These are phyloP conservation scores for Himalopsyche kuldschensis DNA, from an alignment of 2,888 invertebrate species.

Conservation along the genomic window DNA sequence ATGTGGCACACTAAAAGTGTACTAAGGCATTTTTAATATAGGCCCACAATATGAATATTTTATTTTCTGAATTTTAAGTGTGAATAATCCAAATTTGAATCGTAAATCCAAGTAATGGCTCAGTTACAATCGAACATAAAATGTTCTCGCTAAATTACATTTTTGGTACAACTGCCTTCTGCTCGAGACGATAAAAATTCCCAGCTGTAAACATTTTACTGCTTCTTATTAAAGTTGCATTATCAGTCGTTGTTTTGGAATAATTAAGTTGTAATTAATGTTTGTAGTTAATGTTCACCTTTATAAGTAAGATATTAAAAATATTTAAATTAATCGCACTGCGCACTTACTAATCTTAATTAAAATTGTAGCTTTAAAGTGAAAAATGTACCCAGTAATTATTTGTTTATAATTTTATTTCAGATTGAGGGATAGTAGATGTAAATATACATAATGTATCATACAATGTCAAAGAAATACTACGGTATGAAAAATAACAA, in stretches of 20 bases:
- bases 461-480: too few species aligned
- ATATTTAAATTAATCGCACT: too few species aligned
- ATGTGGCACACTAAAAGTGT: neutral
- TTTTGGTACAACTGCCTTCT: neutral
- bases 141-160: slow-evolving; percentile 13
- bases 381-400: too few species aligned
- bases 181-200: neutral
- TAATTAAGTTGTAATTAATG: neutral
- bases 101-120: slow-evolving; percentile 17
- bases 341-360: too few species aligned
- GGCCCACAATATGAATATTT: neutral
- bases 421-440: too few species aligned
- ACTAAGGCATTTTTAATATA: neutral
- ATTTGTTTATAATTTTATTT: too few species aligned
- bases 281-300: neutral
- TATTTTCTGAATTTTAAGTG: neutral
- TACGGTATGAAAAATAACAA: too few species aligned
- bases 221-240: neutral
- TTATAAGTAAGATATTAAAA: neutral
- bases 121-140: slow-evolving; percentile 19
- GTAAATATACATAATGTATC: too few species aligned
- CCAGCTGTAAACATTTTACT: neutral
- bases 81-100: slow-evolving; percentile 12
- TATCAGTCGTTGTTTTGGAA: neutral
- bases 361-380: too few species aligned